These are phyloP conservation scores for Odocoileus hemionus DNA, from an alignment of 2,113 vertebrate genomes.

Conservation along the genomic window DNA sequence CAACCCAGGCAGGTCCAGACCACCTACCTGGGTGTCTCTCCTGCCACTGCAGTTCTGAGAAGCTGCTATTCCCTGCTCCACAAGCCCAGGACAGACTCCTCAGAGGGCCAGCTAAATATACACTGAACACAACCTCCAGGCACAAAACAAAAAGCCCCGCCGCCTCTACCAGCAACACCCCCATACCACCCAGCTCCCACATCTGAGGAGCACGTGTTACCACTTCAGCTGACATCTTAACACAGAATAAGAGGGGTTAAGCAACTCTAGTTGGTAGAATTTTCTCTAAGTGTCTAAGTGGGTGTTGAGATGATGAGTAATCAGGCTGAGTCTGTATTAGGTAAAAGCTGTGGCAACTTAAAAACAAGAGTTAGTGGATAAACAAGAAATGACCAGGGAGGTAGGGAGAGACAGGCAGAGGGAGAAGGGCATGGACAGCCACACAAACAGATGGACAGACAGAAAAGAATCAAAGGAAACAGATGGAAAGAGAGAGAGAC, in stretches of 20 bases:
- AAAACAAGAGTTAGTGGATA: neutral
- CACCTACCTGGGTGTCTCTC: neutral
- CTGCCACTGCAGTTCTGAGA: neutral
- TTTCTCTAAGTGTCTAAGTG: neutral
- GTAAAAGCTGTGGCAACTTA: neutral
- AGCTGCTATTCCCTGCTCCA: neutral
- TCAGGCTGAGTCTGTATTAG: neutral
- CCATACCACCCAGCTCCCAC: neutral
- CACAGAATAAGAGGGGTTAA: neutral
- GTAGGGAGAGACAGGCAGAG: neutral
- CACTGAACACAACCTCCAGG: neutral
- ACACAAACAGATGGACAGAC: neutral
- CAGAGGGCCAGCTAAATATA: neutral
- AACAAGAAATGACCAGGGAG: neutral
- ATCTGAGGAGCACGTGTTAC: neutral
- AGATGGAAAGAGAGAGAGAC: neutral
- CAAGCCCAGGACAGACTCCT: neutral
- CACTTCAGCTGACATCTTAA: neutral
- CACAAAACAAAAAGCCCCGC: neutral
- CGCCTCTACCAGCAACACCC: neutral
- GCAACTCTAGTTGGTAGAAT: neutral
- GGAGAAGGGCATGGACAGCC: neutral
- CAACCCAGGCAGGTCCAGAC: neutral
- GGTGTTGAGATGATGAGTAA: neutral
- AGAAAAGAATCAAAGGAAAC: neutral